These are phyloP conservation scores for Eudemis profundana DNA, from an alignment of 2,888 invertebrate species.

Conservation along the genomic window DNA sequence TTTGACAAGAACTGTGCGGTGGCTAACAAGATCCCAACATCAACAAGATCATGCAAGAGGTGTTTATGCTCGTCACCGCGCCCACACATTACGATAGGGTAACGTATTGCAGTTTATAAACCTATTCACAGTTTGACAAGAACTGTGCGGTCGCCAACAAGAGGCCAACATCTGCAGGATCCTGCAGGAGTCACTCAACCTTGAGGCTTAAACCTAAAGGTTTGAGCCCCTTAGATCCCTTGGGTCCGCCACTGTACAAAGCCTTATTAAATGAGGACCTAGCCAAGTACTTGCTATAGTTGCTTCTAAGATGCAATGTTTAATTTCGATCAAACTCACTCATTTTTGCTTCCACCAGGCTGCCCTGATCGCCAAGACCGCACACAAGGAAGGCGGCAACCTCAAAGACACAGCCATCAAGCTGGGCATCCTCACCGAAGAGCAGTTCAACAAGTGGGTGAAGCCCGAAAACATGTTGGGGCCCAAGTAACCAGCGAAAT, in stretches of 20 bases:
- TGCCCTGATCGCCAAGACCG: constrained; percentile 98
- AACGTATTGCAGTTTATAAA: neutral
- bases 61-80: constrained; percentile 98
- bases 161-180: too few species aligned
- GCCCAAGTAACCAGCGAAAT: constrained; percentile 74
- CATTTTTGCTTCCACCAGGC: constrained; percentile 79
- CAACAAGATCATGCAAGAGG: neutral
- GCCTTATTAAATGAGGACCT: too few species aligned
- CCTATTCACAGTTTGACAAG: too few species aligned
- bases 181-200: neutral
- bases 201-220: too few species aligned
- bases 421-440: constrained; percentile 90
- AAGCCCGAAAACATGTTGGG: constrained; percentile 96
- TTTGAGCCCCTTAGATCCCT: too few species aligned
- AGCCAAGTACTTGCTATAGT: too few species aligned
- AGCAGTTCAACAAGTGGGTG: constrained; percentile 97
- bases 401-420: constrained; percentile 95
- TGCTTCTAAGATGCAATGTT: too few species aligned
- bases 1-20: too few species aligned
- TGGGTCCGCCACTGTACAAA: too few species aligned
- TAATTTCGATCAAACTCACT: too few species aligned
- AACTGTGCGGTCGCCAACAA: too few species aligned
- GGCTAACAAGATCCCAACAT: too few species aligned
- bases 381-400: constrained; percentile 95
- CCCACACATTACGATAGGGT: constrained; percentile 99